Percentiles rank a stretch among this genome's conserved stretches.
Conservation (phyloP, 2,888 invertebrate species). For the Idaea dimidiata region DNA sequence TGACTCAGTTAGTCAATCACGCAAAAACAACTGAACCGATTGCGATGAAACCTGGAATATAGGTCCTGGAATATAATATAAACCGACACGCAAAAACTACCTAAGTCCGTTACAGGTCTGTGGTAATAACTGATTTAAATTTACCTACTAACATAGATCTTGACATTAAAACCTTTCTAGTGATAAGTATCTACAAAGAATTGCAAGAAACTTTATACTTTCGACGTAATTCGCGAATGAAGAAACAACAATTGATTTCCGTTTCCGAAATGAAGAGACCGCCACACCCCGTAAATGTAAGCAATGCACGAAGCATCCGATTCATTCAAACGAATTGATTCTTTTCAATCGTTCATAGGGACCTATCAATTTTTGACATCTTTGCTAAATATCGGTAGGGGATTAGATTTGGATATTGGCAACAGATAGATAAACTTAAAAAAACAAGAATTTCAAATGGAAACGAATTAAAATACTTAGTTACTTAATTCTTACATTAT, state of each 20-base stretch:
- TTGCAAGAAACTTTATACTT: constrained; percentile 63
- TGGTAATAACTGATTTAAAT: too few relatives aligned
- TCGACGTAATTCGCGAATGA: constrained; percentile 39
- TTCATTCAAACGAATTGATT: constrained; percentile 32
- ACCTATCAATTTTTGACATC: constrained; percentile 18
- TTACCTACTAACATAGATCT: background rate
- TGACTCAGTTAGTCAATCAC: too few relatives aligned
- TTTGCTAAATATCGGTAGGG: constrained; percentile 3
- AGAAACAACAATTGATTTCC: constrained; percentile 70
- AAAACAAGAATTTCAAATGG: constrained; percentile 9
- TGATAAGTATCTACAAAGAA: constrained; percentile 16
- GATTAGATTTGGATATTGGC: background rate
- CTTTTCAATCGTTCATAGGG: constrained; percentile 8
- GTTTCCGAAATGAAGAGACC: constrained; percentile 69
- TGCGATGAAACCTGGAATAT: too few relatives aligned
- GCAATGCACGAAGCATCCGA: constrained; percentile 23
- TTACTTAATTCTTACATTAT: too few relatives aligned
- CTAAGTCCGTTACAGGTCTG: too few relatives aligned
- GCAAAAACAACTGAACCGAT: too few relatives aligned
- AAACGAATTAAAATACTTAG: too few relatives aligned
- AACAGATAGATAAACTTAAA: background rate
- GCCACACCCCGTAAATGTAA: constrained; percentile 52
- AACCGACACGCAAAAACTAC: too few relatives aligned
- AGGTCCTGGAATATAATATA: too few relatives aligned
- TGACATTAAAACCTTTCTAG: background rate